Evolutionary conservation across 2,888 invertebrate species (phyloP), one percentile per base, ranked within the genome.

Genomic region (Pseudanteris insignis): DNA sequence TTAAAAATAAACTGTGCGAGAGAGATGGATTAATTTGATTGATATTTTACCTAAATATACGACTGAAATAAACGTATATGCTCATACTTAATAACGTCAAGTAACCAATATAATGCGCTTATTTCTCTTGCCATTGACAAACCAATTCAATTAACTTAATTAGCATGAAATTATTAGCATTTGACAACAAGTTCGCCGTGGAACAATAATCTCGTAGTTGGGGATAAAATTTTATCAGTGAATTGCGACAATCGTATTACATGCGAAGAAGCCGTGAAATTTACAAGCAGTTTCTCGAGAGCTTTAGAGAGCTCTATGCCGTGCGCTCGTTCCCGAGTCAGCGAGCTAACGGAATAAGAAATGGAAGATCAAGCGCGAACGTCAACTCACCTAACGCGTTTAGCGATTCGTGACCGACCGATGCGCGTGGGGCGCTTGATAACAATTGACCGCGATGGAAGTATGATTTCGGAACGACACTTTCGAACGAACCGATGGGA

Each of bases 401-500:
- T n/a, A n/a, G n/a, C n/a, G n/a, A n/a, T n/a, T n/a, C n/a, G n/a
- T n/a, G n/a, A n/a, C n/a, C n/a, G n/a, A n/a, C n/a, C n/a, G n/a
- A n/a, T n/a, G n/a, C n/a, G n/a, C n/a, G n/a, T n/a, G n/a, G n/a
- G 30, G 8, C 13, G 10, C 9, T 25, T 5, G 6, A 32, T 38
- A 46, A 29, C 38, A 40, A 40, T 46, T 33, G 46, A 33, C 38
- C 54, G 14, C 40, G 18, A 21, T 25, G 26, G n/a, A 26, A 2
- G 8, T 26, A 5, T 38, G 33, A 50, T 44, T 50, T 40, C 30
- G 43, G 28, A 9, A 21, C 32, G 32, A 48, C 50, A 50, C 40
- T 54, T 50, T 38, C 26, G 32, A 15, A 15, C 9, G 33, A 50
- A 50, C 38, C 34, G 48, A 58, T 58, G 43, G 50, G 38, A 44